Conservation (phyloP, 2,113 vertebrate genomes). For the Chloroceryle aenea region DNA sequence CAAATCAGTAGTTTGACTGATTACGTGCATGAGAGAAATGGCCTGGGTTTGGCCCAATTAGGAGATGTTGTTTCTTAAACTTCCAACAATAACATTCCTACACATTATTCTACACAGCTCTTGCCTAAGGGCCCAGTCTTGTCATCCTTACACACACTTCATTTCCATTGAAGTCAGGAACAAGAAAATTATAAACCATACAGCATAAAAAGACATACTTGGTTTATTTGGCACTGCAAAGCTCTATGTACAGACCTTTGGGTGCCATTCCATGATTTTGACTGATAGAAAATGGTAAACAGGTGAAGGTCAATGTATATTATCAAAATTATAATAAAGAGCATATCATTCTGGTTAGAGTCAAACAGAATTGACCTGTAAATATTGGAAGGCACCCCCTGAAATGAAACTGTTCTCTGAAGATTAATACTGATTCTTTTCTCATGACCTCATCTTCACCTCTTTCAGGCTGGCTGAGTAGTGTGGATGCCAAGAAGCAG, state of each 20-base stretch:
- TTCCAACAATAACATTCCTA: slow-evolving; percentile 55
- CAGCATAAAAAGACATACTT: slow-evolving; percentile 55
- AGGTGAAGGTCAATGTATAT: not conserved
- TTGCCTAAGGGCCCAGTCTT: slow-evolving; percentile 65
- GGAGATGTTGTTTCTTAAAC: slow-evolving; percentile 36
- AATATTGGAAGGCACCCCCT: not conserved
- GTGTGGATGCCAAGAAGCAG: not conserved
- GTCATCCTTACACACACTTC: slow-evolving; percentile 68
- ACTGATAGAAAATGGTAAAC: not conserved
- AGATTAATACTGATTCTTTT: not conserved
- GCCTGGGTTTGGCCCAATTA: slow-evolving; percentile 35
- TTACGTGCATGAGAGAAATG: not conserved
- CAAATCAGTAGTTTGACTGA: not conserved
- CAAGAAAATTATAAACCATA: slow-evolving; percentile 69
- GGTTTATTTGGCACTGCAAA: slow-evolving; percentile 60
- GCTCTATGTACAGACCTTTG: not conserved
- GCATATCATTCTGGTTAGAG: not conserved
- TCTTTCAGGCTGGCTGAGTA: not conserved
- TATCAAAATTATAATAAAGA: not conserved
- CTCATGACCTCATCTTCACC: not conserved
- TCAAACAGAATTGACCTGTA: not conserved
- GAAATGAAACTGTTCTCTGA: not conserved
- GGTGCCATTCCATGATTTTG: not conserved
- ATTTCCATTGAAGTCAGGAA: slow-evolving; percentile 72
- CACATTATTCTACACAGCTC: slow-evolving; percentile 53